These are phyloP conservation scores for Masnerella sp. DNA, from an alignment of 2,888 invertebrate species.

Conservation along the genomic window DNA sequence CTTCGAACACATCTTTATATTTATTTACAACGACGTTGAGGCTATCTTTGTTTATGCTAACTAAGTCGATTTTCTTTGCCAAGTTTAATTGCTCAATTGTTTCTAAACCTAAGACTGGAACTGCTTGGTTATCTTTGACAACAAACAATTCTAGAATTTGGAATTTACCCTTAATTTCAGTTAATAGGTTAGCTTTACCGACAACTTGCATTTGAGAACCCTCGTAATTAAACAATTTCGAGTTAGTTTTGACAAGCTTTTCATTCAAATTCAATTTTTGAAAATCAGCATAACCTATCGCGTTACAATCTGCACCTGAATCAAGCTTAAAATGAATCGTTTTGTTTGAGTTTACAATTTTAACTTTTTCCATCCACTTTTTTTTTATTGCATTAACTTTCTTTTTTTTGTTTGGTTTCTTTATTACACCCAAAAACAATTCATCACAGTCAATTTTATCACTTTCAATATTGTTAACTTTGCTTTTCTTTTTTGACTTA, in stretches of 20 bases:
- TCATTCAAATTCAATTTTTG: neutral
- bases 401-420: neutral
- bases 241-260: neutral
- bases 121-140: constrained; percentile 7
- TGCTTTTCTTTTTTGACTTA: too few species aligned
- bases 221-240: neutral
- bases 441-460: too few species aligned
- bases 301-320: constrained; percentile 10
- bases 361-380: constrained; percentile 11
- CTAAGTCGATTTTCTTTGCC: constrained; percentile 19
- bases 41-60: neutral
- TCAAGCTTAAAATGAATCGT: constrained; percentile 4
- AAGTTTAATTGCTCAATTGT: constrained; percentile 36
- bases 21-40: neutral
- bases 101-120: constrained; percentile 25
- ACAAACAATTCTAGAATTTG: constrained; percentile 24
- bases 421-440: constrained; percentile 1
- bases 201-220: neutral
- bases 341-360: constrained; percentile 4
- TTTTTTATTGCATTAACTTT: constrained; percentile 9
- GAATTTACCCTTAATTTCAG: constrained; percentile 14
- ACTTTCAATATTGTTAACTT: constrained; percentile 1
- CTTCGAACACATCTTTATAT: constrained; percentile 22
- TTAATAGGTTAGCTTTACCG: constrained; percentile 6
- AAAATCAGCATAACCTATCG: neutral